Evolutionary conservation across 2,797 vertebrate genomes (phyloP), one percentile per base, ranked within the genome.

Genomic region (Limosa lapponica): DNA sequence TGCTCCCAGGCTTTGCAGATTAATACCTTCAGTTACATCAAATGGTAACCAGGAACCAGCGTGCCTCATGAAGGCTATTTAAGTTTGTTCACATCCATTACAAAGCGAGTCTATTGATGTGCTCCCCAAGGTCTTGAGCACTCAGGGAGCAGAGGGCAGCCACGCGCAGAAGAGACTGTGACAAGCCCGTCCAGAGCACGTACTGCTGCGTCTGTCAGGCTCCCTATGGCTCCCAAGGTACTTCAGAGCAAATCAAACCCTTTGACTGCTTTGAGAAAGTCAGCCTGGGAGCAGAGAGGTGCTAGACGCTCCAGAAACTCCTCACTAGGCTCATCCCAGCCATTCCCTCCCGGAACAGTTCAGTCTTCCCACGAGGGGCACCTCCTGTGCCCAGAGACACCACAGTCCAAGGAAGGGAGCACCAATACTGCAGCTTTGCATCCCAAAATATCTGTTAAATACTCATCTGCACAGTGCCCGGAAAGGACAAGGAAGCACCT

Each of bases 281-380:
- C 44, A 77, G 34, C 22, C 52, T 48, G 2, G n/a, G 48, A 58
- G 11, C 36, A 28, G 19, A 54, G 20, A 59, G 37, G 25, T 52
- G 49, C 17, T 25, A 11, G 25, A 18, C 6, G 41, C 51, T 85
- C 78, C 46, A 64, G 36, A 41, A 20, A 10, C 48, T 66, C 36
- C 51, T 62, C 17, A 0, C 34, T 24, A 54, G 11, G 2, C n/a
- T n/a, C 7, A 24, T 10, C 30, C 28, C 58, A 39, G 36, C 36
- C 64, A 11, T 30, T 32, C 20, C 24, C 25, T 64, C 19, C 51
- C 34, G 28, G 55, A 48, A n/a, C 6, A 30, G 27, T 3, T 39
- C 58, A 3, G 13, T 14, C 28, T 19, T 66, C n/a, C n/a, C 52
- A 28, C 3, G 0, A 10, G 11, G 5, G 0, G 5, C 25, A 23